A percentile compares a stretch with the other conserved stretches of the same genome.
phyloP scores from a whole-genome alignment of 2,113 vertebrate species.

The Heterotis niloticus region DNA sequence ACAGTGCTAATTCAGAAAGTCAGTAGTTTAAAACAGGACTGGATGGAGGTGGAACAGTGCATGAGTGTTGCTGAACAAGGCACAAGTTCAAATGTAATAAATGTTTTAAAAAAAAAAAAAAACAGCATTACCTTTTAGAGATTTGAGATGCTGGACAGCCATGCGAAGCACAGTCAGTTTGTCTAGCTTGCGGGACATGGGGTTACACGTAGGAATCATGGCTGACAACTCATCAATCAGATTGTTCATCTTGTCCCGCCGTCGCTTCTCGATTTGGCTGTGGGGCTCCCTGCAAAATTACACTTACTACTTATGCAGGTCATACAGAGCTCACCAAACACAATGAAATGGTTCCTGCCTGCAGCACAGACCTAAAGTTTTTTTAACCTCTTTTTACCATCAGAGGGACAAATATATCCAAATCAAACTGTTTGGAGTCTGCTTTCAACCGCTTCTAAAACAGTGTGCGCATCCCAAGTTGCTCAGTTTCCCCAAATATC shows the following conservation, averaged over 20 bases:
- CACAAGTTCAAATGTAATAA: too few relatives aligned
- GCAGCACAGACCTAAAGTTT: too few relatives aligned
- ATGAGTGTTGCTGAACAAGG: not conserved
- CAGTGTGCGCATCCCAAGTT: too few relatives aligned
- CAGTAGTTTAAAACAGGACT: not conserved
- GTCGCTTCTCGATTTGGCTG: conserved; percentile 87
- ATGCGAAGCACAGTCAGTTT: conserved; percentile 88
- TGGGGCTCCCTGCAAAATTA: conserved; percentile 76
- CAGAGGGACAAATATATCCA: too few relatives aligned
- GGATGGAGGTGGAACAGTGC: not conserved
- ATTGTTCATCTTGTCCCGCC: conserved; percentile 90
- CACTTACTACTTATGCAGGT: not conserved
- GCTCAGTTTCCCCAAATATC: too few relatives aligned
- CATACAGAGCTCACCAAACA: not conserved
- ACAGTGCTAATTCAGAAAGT: too few relatives aligned
- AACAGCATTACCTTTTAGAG: conserved; percentile 72
- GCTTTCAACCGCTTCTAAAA: too few relatives aligned
- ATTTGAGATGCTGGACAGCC: conserved; percentile 86
- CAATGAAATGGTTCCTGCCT: too few relatives aligned
- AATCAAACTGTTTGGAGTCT: too few relatives aligned
- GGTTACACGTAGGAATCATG: conserved; percentile 86
- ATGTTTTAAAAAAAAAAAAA: not conserved
- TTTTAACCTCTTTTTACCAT: too few relatives aligned
- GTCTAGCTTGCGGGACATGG: conserved; percentile 80
- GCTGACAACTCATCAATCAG: conserved; percentile 85